phyloP scores from a whole-genome alignment of 2,888 invertebrate species.

The Volucella zonaria region DNA sequence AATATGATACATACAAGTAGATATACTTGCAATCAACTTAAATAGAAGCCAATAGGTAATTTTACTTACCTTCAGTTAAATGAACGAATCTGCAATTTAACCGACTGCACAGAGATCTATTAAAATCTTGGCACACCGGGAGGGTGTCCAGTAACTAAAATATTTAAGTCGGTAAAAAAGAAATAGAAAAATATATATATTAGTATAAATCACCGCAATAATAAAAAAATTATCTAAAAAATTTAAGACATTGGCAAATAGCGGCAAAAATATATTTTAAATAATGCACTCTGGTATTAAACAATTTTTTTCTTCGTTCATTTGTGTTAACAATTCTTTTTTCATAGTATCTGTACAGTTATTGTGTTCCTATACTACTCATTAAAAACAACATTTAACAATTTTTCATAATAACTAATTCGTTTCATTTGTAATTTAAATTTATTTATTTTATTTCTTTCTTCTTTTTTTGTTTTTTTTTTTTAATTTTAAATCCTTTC shows the following conservation, averaged over 20 bases:
- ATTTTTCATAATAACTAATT: constrained; percentile 19
- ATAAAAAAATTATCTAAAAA: constrained; percentile 34
- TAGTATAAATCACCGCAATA: constrained; percentile 20
- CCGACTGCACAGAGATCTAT: constrained; percentile 97
- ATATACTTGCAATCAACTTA: too few species aligned
- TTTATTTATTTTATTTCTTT: background rate
- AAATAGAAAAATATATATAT: constrained; percentile 64
- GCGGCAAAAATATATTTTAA: constrained; percentile 71
- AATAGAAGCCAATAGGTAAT: background rate
- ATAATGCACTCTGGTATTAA: constrained; percentile 56
- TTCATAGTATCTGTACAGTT: constrained; percentile 41
- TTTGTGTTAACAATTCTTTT: constrained; percentile 36
- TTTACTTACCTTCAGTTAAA: constrained; percentile 95
- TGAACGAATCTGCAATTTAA: constrained; percentile 99
- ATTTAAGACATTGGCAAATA: constrained; percentile 66
- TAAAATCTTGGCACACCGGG: constrained; percentile 99
- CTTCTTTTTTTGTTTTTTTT: background rate
- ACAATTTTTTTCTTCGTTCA: constrained; percentile 38
- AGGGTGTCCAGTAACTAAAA: constrained; percentile 99
- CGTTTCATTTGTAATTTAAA: background rate
- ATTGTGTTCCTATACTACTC: constrained; percentile 37
- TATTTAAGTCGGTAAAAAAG: constrained; percentile 49
- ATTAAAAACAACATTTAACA: constrained; percentile 38
- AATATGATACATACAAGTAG: too few species aligned
- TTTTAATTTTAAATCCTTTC: constrained; percentile 38